phyloP scores from a whole-genome alignment of 2,888 invertebrate genomes.

The Phorcus lineatus region DNA sequence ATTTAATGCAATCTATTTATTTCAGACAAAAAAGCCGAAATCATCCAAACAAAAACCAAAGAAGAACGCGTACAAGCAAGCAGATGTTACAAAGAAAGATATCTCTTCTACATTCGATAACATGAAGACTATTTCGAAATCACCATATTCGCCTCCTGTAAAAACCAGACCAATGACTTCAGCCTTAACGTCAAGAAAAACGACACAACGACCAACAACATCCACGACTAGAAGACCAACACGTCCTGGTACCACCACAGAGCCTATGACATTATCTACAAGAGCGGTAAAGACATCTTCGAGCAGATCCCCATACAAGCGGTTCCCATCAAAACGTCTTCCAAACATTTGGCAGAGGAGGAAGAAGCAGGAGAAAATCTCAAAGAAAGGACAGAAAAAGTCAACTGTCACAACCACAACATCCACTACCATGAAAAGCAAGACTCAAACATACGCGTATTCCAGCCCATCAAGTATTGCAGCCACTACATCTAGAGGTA shows the following conservation, averaged over 20 bases:
- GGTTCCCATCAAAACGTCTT: not conserved
- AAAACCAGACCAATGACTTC: not conserved
- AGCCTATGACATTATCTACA: conserved; percentile 20
- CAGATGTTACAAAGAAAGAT: not conserved
- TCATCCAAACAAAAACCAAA: not conserved
- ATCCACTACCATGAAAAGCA: too few relatives aligned
- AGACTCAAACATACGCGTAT: too few relatives aligned
- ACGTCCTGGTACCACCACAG: conserved; percentile 8
- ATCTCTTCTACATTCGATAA: not conserved
- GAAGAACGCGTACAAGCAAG: not conserved
- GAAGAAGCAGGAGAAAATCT: not conserved
- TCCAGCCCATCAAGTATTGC: too few relatives aligned
- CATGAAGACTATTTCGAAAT: not conserved
- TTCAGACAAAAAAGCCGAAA: not conserved
- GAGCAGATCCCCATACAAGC: not conserved
- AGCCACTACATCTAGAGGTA: conserved; percentile 6
- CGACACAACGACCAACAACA: not conserved
- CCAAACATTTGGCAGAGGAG: not conserved
- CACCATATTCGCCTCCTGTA: not conserved
- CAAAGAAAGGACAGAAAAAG: not conserved
- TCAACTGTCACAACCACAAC: not conserved
- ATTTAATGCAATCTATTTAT: not conserved
- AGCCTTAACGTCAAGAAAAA: not conserved
- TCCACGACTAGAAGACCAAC: conserved; percentile 4
- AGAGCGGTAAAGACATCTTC: not conserved